Percentiles rank a stretch among this genome's conserved stretches.
Evolutionary conservation across 1,140 invertebrate genomes (phyloP).

Genomic region (Liolophura sinensis): DNA sequence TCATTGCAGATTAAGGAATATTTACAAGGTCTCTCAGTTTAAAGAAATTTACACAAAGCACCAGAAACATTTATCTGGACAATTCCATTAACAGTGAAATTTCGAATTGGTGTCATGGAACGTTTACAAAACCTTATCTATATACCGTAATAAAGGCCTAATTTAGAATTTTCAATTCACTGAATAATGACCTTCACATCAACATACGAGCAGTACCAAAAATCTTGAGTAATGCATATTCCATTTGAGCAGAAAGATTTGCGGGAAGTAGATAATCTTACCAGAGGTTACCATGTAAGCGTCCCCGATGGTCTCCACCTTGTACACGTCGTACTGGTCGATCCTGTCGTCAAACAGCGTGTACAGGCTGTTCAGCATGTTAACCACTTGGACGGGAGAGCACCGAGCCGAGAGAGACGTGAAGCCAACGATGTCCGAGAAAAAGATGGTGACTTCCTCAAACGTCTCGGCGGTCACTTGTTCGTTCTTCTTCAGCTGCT

Average conservation of each 20-base stretch:
- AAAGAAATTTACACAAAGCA: too few relatives aligned
- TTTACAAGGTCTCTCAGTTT: too few relatives aligned
- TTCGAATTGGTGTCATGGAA: too few relatives aligned
- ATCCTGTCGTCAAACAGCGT: constrained; percentile 88
- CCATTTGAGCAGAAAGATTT: neutral
- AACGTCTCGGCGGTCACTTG: constrained; percentile 49
- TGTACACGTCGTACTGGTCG: constrained; percentile 85
- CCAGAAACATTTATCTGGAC: too few relatives aligned
- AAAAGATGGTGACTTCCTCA: constrained; percentile 47
- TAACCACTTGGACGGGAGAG: constrained; percentile 65
- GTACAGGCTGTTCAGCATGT: constrained; percentile 66
- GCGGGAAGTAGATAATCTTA: neutral
- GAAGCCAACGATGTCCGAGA: constrained; percentile 30
- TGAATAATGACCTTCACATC: too few relatives aligned
- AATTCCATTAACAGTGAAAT: too few relatives aligned
- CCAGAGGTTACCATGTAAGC: constrained; percentile 87
- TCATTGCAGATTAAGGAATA: too few relatives aligned
- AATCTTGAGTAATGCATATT: neutral
- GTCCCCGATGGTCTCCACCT: constrained; percentile 91
- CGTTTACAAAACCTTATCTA: too few relatives aligned
- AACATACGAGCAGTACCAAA: too few relatives aligned
- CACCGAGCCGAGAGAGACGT: constrained; percentile 18
- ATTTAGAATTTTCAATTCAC: too few relatives aligned
- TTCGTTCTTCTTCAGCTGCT: constrained; percentile 80
- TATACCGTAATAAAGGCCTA: too few relatives aligned